Evolutionary conservation across 2,797 vertebrate genomes (phyloP).

Genomic region (Danionella dracula): DNA sequence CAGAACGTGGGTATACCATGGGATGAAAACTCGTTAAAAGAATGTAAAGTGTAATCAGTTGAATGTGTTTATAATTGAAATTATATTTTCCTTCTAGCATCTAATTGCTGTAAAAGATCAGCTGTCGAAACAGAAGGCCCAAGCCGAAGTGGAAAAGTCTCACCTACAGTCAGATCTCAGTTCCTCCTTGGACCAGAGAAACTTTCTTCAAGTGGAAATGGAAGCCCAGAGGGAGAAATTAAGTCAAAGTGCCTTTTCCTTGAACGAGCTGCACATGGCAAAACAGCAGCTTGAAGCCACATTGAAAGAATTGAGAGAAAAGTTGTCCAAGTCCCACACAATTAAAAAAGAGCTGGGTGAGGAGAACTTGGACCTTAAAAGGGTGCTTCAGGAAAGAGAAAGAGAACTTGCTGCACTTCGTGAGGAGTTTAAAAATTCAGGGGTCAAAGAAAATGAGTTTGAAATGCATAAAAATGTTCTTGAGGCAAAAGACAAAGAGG

Average conservation of each 20-base stretch:
- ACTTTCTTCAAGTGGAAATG: constrained; percentile 67
- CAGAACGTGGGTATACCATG: too few species aligned
- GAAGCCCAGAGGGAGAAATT: constrained; percentile 73
- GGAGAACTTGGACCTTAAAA: constrained; percentile 71
- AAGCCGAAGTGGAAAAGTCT: constrained; percentile 64
- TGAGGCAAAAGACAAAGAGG: constrained; percentile 67
- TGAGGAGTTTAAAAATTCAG: constrained; percentile 55
- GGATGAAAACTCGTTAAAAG: too few species aligned
- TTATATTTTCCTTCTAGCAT: constrained; percentile 69
- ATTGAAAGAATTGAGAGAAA: constrained; percentile 73
- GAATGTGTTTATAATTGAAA: neutral
- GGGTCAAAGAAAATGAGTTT: constrained; percentile 38
- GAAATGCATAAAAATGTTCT: constrained; percentile 51
- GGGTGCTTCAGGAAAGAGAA: constrained; percentile 69
- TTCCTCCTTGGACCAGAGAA: constrained; percentile 69
- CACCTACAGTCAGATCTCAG: constrained; percentile 69
- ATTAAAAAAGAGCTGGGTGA: constrained; percentile 59
- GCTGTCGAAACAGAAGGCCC: constrained; percentile 73
- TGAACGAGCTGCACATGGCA: constrained; percentile 80
- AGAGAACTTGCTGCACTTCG: constrained; percentile 62
- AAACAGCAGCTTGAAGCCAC: constrained; percentile 77
- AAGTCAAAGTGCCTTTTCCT: constrained; percentile 73
- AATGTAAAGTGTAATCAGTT: too few species aligned
- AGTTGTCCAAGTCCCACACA: constrained; percentile 71
- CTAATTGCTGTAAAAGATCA: constrained; percentile 88